Evolutionary conservation across 2,113 vertebrate species (phyloP), one percentile per base, ranked within the genome.

Genomic region (Pluvialis apricaria): DNA sequence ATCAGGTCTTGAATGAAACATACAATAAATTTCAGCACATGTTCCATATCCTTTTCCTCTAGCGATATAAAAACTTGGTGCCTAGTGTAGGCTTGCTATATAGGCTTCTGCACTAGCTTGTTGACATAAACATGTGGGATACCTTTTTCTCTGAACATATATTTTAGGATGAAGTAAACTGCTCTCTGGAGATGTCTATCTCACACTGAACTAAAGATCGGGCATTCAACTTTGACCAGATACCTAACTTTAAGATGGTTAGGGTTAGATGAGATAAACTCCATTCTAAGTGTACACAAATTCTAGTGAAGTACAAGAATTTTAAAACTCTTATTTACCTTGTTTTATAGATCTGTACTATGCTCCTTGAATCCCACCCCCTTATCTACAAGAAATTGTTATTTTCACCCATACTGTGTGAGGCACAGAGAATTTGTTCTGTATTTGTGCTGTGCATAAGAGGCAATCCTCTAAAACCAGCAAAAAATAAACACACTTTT

Each of bases 401-500:
- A 2, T 62, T 92, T 95, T 95, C 24, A n/a, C 79, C 72, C 2
- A 16, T 60, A 60, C 13, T 34, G 10, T 52, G 11, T 61, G 29
- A 89, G 24, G 45, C 19, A 51, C 2, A 19, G 26, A 72, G 24
- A 88, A 85, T 38, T 79, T 25, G 3, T 79, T 85, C 51, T 66
- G 24, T 81, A 25, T 70, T 85, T 77, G 11, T 69, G 28, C 8
- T 55, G 18, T 73, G 36, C 31, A 15, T 47, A 52, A 69, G 18
- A 90, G 13, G 6, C 4, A 88, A 60, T 82, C 6, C 25, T 75
- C 22, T 84, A 90, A 79, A 79, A 55, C 2, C 6, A 72, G 19
- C 2, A 58, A 75, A 84, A 60, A 47, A n/a, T 1, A 0, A 38
- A 82, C 21, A 1, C 0, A 2, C 58, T 47, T 58, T 54, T 73